A percentile compares a stretch with the other conserved stretches of the same genome.
Evolutionary conservation across 2,113 vertebrate genomes (phyloP).

Genomic region (Heliornis fulica): DNA sequence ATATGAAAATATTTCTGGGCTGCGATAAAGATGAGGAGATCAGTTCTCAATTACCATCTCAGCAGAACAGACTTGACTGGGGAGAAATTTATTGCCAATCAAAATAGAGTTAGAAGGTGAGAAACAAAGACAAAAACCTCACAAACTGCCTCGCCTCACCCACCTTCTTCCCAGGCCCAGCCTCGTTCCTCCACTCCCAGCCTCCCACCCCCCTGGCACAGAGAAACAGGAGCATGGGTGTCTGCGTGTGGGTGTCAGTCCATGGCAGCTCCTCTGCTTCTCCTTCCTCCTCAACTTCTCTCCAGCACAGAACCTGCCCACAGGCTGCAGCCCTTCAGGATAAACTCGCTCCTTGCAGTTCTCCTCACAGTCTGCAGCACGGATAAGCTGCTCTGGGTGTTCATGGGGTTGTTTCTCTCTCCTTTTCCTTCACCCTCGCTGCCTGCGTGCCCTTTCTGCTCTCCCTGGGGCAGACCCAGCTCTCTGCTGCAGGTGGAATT

Average conservation of each 20-base stretch:
- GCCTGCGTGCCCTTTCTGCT: fast-evolving
- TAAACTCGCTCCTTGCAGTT: background rate
- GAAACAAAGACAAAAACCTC: background rate
- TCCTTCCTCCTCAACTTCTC: background rate
- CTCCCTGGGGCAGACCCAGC: fast-evolving
- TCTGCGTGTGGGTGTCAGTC: too few species aligned
- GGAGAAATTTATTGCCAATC: background rate
- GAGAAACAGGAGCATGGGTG: background rate
- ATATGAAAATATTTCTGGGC: background rate
- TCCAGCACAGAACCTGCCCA: fast-evolving
- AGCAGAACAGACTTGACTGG: background rate
- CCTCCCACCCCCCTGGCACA: background rate
- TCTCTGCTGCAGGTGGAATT: background rate
- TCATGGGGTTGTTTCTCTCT: fast-evolving
- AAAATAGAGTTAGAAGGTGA: background rate
- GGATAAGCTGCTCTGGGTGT: fast-evolving
- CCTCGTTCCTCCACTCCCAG: background rate
- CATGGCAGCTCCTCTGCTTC: background rate
- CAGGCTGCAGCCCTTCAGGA: background rate
- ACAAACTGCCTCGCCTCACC: background rate
- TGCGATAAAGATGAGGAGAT: background rate
- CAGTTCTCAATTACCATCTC: background rate
- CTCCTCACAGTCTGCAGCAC: fast-evolving
- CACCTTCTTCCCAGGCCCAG: background rate
- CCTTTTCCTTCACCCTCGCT: background rate